A percentile compares a stretch with the other conserved stretches of the same genome.
These are phyloP conservation scores for Felis catus DNA, from an alignment of 2,113 vertebrate species.

Conservation along the genomic window DNA sequence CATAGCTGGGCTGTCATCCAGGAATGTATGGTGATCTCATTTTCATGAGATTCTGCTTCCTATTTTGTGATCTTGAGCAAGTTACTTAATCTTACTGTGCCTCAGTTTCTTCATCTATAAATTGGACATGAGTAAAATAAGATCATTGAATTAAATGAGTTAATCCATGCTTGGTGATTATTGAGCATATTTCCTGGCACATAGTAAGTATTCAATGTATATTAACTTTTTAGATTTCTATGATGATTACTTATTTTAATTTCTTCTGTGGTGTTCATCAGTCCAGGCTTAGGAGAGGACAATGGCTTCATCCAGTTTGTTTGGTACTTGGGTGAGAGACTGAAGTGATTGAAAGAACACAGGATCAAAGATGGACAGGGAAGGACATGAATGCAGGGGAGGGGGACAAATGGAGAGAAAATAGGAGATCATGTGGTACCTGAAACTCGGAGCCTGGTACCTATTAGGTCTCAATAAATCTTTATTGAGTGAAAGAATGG, in stretches of 20 bases:
- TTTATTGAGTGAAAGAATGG: background rate
- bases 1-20: background rate
- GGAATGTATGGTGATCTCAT: background rate
- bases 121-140: background rate
- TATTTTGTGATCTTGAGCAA: background rate
- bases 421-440: background rate
- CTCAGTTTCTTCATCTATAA: background rate
- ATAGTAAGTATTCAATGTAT: background rate
- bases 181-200: background rate
- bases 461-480: background rate
- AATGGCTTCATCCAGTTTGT: background rate
- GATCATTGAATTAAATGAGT: slow-evolving; percentile 1
- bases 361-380: background rate
- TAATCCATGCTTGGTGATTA: background rate
- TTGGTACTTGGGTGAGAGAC: background rate
- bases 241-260: background rate
- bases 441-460: background rate
- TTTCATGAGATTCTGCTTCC: background rate
- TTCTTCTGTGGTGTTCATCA: slow-evolving; percentile 22
- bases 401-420: background rate
- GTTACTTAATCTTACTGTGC: background rate
- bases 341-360: slow-evolving; percentile 24
- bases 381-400: background rate
- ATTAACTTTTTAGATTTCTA: background rate
- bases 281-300: background rate